Conservation (phyloP, 2,888 invertebrate genomes). For the Kuschelorhynchus macadamiae region DNA sequence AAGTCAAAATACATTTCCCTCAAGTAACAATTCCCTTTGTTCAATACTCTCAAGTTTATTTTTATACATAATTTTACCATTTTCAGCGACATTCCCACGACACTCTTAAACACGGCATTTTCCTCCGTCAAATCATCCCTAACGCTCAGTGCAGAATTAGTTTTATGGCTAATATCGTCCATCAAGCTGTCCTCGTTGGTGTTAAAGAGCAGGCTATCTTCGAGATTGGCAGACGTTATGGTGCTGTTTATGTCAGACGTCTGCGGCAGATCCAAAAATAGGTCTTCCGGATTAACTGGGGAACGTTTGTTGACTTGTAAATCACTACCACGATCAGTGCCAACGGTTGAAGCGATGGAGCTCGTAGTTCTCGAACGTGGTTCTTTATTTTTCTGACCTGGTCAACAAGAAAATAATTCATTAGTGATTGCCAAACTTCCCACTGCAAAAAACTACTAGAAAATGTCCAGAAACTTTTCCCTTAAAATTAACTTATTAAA, state of each 20-base stretch:
- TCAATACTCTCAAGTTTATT: too few species aligned
- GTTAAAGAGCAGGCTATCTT: constrained; percentile 13
- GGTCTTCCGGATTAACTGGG: constrained; percentile 24
- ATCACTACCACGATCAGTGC: too few species aligned
- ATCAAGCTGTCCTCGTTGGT: constrained; percentile 15
- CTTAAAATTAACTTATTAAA: too few species aligned
- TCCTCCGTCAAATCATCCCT: constrained; percentile 40
- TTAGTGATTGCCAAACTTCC: too few species aligned
- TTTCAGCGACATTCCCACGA: constrained; percentile 62
- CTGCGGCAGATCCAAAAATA: constrained; percentile 32
- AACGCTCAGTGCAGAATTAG: neutral
- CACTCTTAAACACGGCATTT: constrained; percentile 53
- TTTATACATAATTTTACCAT: constrained; percentile 57
- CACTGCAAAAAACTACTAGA: too few species aligned
- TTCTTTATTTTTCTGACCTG: neutral
- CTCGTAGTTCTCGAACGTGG: neutral
- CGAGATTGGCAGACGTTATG: constrained; percentile 39
- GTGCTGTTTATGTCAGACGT: constrained; percentile 45
- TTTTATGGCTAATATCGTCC: neutral
- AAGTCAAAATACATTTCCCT: too few species aligned
- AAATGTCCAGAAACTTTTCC: too few species aligned
- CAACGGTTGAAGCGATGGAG: too few species aligned
- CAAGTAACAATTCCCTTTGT: too few species aligned
- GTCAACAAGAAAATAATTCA: too few species aligned
- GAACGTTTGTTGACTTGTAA: neutral